A percentile compares a stretch with the other conserved stretches of the same genome.
Evolutionary conservation across 1,140 invertebrate species (phyloP).

Genomic region (Orussus abietinus): DNA sequence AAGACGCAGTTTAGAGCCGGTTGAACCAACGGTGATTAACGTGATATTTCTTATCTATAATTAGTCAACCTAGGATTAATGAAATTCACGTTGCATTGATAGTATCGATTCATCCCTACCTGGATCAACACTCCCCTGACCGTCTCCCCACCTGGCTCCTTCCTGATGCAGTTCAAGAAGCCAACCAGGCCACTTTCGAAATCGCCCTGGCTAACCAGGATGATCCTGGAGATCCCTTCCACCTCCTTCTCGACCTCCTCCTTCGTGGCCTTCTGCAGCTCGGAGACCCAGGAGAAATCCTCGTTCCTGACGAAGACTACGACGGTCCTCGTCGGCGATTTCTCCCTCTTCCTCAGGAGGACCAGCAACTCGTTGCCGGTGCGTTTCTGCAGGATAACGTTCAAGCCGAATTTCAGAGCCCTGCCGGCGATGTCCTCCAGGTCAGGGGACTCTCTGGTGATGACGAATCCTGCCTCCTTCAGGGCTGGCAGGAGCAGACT

Average conservation of each 20-base stretch:
- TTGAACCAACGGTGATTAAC: too few species aligned
- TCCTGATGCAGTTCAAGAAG: constrained; percentile 71
- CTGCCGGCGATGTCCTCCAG: constrained; percentile 18
- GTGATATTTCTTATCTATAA: too few species aligned
- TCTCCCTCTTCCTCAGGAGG: constrained; percentile 35
- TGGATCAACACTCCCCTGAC: constrained; percentile 61
- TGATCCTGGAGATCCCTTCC: constrained; percentile 30
- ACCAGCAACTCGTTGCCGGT: constrained; percentile 31
- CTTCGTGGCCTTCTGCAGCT: constrained; percentile 57
- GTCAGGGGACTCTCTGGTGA: constrained; percentile 44
- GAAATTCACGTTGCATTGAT: too few species aligned
- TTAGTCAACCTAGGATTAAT: too few species aligned
- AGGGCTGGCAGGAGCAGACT: constrained; percentile 32
- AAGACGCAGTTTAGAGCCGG: too few species aligned
- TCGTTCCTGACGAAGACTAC: constrained; percentile 37
- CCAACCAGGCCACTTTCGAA: constrained; percentile 77
- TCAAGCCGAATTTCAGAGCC: constrained; percentile 24
- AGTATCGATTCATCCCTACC: too few species aligned
- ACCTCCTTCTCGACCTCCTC: constrained; percentile 43
- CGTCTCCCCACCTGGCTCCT: constrained; percentile 65
- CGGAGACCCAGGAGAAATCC: constrained; percentile 53
- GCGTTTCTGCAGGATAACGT: constrained; percentile 37
- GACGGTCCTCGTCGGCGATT: constrained; percentile 26
- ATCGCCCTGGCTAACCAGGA: constrained; percentile 62
- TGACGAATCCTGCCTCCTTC: constrained; percentile 50